phyloP scores from a whole-genome alignment of 2,113 vertebrate species.

The Raja brachyura region DNA sequence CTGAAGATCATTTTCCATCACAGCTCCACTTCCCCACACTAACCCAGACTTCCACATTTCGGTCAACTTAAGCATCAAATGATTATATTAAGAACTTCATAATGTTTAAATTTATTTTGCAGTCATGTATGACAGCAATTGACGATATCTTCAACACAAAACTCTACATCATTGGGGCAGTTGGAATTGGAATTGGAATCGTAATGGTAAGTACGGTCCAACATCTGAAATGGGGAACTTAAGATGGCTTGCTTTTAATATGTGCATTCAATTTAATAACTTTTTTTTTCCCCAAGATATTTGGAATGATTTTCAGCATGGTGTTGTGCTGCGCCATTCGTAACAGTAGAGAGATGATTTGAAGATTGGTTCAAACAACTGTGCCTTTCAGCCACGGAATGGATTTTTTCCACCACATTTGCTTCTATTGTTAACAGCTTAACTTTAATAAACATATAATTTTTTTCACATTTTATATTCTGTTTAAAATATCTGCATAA shows the following conservation, averaged over 20 bases:
- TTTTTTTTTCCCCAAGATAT: constrained; percentile 60
- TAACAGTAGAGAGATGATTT: constrained; percentile 82
- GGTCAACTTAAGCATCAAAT: too few species aligned
- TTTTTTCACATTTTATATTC: constrained; percentile 30
- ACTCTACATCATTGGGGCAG: constrained; percentile 76
- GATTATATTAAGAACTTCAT: too few species aligned
- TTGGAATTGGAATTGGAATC: constrained; percentile 73
- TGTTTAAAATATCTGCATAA: constrained; percentile 16
- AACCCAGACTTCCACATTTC: too few species aligned
- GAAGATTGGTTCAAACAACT: constrained; percentile 42
- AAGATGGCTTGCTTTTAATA: neutral
- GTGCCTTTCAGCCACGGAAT: neutral
- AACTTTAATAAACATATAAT: neutral
- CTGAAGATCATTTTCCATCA: too few species aligned
- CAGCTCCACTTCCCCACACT: too few species aligned
- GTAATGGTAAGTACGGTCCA: constrained; percentile 69
- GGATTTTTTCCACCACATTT: neutral
- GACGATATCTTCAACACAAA: constrained; percentile 72
- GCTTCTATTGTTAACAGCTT: constrained; percentile 30
- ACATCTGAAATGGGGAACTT: neutral
- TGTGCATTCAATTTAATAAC: neutral
- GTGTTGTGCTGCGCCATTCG: constrained; percentile 86
- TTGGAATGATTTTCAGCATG: constrained; percentile 96
- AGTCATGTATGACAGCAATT: constrained; percentile 73
- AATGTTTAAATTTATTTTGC: neutral